A percentile compares a stretch with the other conserved stretches of the same genome.
Conservation (phyloP, 2,888 invertebrate species). For the Drosophila gaucha region DNA sequence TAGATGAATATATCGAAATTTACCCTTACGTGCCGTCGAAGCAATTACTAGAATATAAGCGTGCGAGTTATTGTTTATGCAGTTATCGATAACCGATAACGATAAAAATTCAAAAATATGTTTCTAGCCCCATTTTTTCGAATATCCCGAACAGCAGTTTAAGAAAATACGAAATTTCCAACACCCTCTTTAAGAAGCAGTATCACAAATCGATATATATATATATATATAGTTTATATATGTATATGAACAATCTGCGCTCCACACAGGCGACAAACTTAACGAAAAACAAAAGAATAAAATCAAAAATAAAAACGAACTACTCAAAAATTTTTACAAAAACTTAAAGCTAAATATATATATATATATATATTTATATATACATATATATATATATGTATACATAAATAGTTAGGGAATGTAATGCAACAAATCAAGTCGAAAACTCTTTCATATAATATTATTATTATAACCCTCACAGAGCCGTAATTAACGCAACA, state of each 20-base stretch:
- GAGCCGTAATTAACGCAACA: slow-evolving; percentile 28
- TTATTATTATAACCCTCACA: slow-evolving; percentile 26
- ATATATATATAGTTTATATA: slow-evolving; percentile 17
- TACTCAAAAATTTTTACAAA: slow-evolving; percentile 63
- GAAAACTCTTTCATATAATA: slow-evolving; percentile 35
- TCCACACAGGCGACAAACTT: slow-evolving; percentile 28
- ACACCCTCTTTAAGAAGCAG: slow-evolving; percentile 41
- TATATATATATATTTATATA: slow-evolving; percentile 26
- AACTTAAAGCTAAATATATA: slow-evolving; percentile 28
- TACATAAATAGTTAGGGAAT: slow-evolving; percentile 47
- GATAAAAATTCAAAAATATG: slow-evolving; percentile 7
- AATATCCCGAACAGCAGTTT: slow-evolving; percentile 43
- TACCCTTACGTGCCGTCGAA: slow-evolving; percentile 72
- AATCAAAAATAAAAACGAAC: slow-evolving; percentile 30
- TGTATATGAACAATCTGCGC: slow-evolving; percentile 3
- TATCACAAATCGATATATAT: slow-evolving; percentile 60
- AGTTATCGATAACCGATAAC: slow-evolving; percentile 20
- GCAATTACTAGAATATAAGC: slow-evolving; percentile 82
- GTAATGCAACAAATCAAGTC: slow-evolving; percentile 25
- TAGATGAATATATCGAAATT: slow-evolving; percentile 31
- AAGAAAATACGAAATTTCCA: slow-evolving; percentile 2
- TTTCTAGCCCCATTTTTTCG: slow-evolving; percentile 49
- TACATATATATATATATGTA: neutral
- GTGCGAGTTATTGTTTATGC: slow-evolving; percentile 37
- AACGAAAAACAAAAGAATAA: slow-evolving; percentile 28